These are phyloP conservation scores for Drosophila emarginata DNA, from an alignment of 2,888 invertebrate species.

Conservation along the genomic window DNA sequence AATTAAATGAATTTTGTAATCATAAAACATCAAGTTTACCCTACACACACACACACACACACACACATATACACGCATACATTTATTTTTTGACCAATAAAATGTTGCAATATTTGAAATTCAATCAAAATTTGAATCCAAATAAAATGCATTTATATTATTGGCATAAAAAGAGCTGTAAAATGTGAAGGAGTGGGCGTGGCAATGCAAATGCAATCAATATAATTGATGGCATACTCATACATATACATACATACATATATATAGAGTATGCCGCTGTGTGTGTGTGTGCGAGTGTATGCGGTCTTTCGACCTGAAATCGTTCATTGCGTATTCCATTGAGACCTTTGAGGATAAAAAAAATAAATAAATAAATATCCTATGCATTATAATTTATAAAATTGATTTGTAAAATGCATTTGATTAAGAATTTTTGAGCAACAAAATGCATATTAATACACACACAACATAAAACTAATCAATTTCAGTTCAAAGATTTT, in stretches of 20 bases:
- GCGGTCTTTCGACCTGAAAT: neutral
- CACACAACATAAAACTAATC: no score
- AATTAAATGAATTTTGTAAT: neutral
- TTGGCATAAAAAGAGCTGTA: constrained; percentile 29
- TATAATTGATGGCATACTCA: constrained; percentile 65
- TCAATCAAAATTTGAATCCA: constrained; percentile 37
- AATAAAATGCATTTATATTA: constrained; percentile 74
- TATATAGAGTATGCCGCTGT: neutral
- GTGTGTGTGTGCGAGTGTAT: constrained; percentile 20
- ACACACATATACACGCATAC: constrained; percentile 2
- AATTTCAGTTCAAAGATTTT: no score
- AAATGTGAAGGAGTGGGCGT: constrained; percentile 9
- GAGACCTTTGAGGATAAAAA: constrained; percentile 24
- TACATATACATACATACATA: neutral
- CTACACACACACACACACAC: constrained; percentile 13
- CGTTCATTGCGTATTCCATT: constrained; percentile 25
- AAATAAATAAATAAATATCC: neutral
- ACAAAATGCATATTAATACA: neutral
- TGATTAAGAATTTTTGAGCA: constrained; percentile 28
- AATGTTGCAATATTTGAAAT: constrained; percentile 24
- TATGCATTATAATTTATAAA: constrained; percentile 62
- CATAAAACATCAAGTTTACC: neutral
- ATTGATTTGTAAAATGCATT: constrained; percentile 38
- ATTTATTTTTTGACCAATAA: constrained; percentile 30
- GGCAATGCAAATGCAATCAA: constrained; percentile 72